phyloP scores from a whole-genome alignment of 2,797 vertebrate genomes.

The Urosaurus nigricauda region DNA sequence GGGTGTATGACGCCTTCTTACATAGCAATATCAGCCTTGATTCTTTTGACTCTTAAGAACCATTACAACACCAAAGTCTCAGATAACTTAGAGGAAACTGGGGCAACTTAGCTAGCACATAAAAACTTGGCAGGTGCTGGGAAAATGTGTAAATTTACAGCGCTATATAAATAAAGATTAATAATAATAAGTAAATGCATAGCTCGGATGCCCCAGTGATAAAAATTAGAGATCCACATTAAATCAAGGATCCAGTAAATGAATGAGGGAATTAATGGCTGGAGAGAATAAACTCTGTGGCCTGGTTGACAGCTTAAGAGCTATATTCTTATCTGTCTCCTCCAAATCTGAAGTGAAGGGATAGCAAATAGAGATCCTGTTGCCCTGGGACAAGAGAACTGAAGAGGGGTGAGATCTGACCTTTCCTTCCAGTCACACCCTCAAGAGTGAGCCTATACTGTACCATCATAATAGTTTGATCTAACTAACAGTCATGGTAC shows the following conservation, averaged over 20 bases:
- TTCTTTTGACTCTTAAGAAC: not conserved
- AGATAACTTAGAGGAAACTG: too few species aligned
- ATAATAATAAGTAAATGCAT: not conserved
- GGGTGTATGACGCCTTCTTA: not conserved
- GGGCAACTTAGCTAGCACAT: not conserved
- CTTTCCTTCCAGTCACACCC: not conserved
- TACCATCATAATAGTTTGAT: too few species aligned
- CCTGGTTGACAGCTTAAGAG: not conserved
- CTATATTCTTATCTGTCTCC: not conserved
- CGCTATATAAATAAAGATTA: too few species aligned
- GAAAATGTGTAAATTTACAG: too few species aligned
- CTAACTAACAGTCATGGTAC: too few species aligned
- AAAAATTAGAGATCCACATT: too few species aligned
- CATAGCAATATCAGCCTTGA: not conserved
- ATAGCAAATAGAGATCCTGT: too few species aligned
- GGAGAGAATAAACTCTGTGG: not conserved
- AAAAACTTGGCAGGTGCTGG: too few species aligned
- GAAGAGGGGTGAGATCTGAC: not conserved
- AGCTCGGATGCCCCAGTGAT: not conserved
- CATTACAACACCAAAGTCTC: too few species aligned
- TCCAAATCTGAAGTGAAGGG: not conserved
- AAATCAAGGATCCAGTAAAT: too few species aligned
- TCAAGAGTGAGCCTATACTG: not conserved
- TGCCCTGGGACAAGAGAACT: not conserved
- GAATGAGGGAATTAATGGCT: not conserved